Percentiles rank a stretch among this genome's conserved stretches.
Evolutionary conservation across 2,113 vertebrate species (phyloP).

Genomic region (Pygoscelis adeliae): DNA sequence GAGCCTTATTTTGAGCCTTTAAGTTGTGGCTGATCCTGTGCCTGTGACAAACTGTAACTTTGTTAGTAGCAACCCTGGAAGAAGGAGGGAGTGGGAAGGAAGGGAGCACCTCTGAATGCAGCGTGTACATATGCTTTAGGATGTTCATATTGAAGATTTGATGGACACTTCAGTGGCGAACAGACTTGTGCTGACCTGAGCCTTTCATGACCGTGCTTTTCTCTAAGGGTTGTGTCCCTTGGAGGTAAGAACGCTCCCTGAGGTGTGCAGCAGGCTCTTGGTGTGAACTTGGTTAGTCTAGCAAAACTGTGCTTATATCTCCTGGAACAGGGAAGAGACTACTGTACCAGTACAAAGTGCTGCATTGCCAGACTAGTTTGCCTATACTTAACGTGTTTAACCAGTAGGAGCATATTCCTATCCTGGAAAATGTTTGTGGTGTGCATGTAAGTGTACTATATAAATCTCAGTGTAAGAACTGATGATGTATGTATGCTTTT

Average conservation of each 20-base stretch:
- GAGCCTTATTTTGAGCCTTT: neutral
- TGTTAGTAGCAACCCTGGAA: neutral
- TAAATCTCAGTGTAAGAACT: neutral
- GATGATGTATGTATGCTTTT: neutral
- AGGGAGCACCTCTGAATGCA: neutral
- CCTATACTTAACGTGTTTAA: neutral
- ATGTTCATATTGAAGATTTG: neutral
- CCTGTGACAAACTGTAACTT: neutral
- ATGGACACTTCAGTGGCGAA: neutral
- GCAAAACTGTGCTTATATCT: neutral
- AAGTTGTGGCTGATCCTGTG: neutral
- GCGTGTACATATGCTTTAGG: neutral
- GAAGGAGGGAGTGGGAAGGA: neutral
- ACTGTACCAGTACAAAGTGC: neutral
- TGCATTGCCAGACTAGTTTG: neutral
- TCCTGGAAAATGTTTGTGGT: neutral
- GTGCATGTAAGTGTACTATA: neutral
- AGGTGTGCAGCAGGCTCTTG: neutral
- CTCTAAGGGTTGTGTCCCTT: neutral
- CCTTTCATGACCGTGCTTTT: neutral
- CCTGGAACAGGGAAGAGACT: neutral
- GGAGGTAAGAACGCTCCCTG: neutral
- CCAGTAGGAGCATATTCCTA: neutral
- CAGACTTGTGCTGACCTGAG: neutral
- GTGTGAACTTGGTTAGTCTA: rapidly evolving